These are phyloP conservation scores for Agrilus mali DNA, from an alignment of 2,888 invertebrate genomes.

Conservation along the genomic window DNA sequence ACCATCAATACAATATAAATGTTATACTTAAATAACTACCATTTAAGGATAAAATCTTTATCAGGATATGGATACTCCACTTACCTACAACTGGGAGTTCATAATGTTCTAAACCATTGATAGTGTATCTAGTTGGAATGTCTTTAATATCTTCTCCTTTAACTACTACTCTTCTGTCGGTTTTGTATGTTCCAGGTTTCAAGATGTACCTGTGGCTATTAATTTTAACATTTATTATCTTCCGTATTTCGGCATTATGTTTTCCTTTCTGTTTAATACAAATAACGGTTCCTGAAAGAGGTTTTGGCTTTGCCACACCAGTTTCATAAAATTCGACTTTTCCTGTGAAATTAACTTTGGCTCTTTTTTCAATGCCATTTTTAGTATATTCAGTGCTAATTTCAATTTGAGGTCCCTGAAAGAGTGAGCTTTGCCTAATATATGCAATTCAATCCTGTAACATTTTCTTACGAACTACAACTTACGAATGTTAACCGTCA, in stretches of 20 bases:
- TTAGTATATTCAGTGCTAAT: conserved; percentile 29
- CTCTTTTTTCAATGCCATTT: conserved; percentile 44
- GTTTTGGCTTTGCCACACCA: conserved; percentile 45
- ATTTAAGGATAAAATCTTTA: not conserved
- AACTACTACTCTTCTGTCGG: conserved; percentile 48
- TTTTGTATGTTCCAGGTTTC: conserved; percentile 50
- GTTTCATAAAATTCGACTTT: conserved; percentile 59
- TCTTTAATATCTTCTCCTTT: conserved; percentile 48
- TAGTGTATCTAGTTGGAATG: conserved; percentile 49
- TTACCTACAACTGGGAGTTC: conserved; percentile 56
- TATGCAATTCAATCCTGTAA: conserved; percentile 7
- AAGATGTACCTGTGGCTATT: conserved; percentile 41
- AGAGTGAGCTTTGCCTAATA: conserved; percentile 27
- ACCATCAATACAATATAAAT: no score
- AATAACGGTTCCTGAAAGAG: conserved; percentile 46
- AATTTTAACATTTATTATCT: conserved; percentile 46
- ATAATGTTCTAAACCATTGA: conserved; percentile 49
- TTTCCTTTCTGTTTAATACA: conserved; percentile 37
- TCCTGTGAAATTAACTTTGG: conserved; percentile 47
- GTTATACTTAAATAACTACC: no score
- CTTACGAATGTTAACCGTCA: conserved; percentile 24
- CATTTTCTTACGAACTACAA: conserved; percentile 22
- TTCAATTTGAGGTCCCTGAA: conserved; percentile 40
- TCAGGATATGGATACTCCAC: conserved; percentile 11
- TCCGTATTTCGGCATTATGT: conserved; percentile 39